Percentiles rank a stretch among this genome's conserved stretches.
Conservation (phyloP, 1,140 invertebrate species). For the Anagrus nilaparvatae region DNA sequence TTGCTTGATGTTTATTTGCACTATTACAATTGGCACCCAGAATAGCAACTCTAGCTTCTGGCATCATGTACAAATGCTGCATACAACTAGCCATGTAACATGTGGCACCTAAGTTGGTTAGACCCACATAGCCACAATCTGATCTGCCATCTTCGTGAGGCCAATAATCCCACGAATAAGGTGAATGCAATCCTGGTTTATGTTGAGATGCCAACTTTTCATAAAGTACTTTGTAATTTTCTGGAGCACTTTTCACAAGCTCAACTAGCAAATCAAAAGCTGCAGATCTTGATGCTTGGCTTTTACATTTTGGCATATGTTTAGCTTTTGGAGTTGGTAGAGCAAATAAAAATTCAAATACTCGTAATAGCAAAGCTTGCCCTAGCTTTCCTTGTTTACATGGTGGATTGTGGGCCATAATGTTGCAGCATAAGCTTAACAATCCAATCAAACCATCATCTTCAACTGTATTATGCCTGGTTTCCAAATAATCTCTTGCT, state of each 20-base stretch:
- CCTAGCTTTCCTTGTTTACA: constrained; percentile 76
- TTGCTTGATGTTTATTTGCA: constrained; percentile 68
- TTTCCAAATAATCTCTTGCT: constrained; percentile 71
- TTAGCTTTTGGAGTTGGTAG: constrained; percentile 74
- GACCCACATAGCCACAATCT: constrained; percentile 87
- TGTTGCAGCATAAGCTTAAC: constrained; percentile 73
- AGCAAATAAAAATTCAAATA: constrained; percentile 84
- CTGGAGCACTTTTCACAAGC: constrained; percentile 67
- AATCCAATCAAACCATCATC: constrained; percentile 86
- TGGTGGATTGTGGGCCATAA: constrained; percentile 77
- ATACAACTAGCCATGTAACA: constrained; percentile 97
- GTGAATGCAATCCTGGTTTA: constrained; percentile 69
- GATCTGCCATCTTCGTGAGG: constrained; percentile 88
- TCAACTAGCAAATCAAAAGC: constrained; percentile 86
- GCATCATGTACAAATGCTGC: constrained; percentile 96
- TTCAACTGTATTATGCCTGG: constrained; percentile 66
- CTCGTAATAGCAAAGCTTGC: constrained; percentile 58
- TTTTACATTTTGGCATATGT: constrained; percentile 87
- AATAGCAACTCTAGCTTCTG: constrained; percentile 74
- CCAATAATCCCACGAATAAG: constrained; percentile 96
- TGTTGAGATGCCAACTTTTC: constrained; percentile 76
- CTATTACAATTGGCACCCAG: constrained; percentile 55
- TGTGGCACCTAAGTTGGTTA: constrained; percentile 90
- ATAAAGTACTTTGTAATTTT: constrained; percentile 80
- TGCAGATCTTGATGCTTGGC: constrained; percentile 72